Base-by-base conservation (phyloP, 2,113 vertebrate genomes). In the Takifugu flavidus region DNA sequence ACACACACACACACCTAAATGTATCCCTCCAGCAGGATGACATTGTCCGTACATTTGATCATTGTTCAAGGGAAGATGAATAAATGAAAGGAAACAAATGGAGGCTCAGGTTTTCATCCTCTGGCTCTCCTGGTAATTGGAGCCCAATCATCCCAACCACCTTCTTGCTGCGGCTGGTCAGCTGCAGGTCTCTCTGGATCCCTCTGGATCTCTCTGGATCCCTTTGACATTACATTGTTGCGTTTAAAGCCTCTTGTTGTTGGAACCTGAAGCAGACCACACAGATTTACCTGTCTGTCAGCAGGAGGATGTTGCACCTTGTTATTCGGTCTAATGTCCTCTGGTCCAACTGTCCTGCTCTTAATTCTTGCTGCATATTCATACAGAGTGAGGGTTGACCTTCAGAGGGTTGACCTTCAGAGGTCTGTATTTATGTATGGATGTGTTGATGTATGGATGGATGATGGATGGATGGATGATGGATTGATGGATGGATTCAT, bases 31-130 rank as follows among this genome's bases (percentile, higher is more conserved):
- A 73, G 59, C 58, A 68, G 71, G 68, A 70, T 63, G 64, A 68
- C 51, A 51, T 49, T 64, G 73, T 46, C 56, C 53, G 7, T 69
- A 49, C 63, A 61, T 58, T 58, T 80, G 73, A 80, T 83, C 70
- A 56, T 51, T 56, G 67, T 82, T 72, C 79, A 84, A 65, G 51
- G 58, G 60, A 54, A 65, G 61, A 72, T 59, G 63, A 65, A 77
- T 62, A 66, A 62, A 75, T 63, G 53, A 78, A 50, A 56, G 44
- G 44, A 53, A 61, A 63, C 70, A 81, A 70, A 59, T 44, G 56
- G 65, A 59, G 4, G 54, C 63, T 64, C 39, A 53, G 28, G 44
- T 77, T 72, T 82, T 78, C 42, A 78, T 75, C 76, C 64, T 20
- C 56, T 54, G 57, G 34, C 1, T 42, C 70, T 71, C 65, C 50